Evolutionary conservation across 2,797 vertebrate species (phyloP).

Genomic region (Eulemur rubriventer): DNA sequence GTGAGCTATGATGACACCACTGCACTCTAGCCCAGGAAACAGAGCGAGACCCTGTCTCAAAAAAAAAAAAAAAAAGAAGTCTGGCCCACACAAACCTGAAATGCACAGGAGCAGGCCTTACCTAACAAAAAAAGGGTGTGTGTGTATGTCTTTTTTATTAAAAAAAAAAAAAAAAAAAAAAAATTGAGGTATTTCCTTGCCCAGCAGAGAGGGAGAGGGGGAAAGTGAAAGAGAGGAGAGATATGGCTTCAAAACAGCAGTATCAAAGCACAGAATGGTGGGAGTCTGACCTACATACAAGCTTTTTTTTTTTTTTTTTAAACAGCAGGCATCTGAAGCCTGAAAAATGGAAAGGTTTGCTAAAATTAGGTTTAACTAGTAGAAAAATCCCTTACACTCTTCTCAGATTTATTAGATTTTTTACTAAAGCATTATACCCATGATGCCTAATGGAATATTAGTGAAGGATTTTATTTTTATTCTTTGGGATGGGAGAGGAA

Average conservation of each 20-base stretch:
- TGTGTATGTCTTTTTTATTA: not conserved
- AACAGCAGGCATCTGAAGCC: conserved; percentile 67
- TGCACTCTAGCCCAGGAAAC: not conserved
- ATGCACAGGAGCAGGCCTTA: not conserved
- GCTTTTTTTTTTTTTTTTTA: not conserved
- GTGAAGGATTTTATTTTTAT: conserved; percentile 14
- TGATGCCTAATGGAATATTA: not conserved
- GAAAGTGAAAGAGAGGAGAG: not conserved
- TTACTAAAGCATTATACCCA: not conserved
- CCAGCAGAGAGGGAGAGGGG: not conserved
- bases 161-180: not conserved
- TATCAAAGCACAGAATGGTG: conserved; percentile 66
- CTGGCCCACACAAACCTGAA: not conserved
- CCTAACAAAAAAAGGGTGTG: not conserved
- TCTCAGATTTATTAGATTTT: not conserved
- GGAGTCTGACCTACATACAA: conserved; percentile 85
- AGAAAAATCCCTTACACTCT: not conserved
- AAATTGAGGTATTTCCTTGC: not conserved
- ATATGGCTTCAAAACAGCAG: conserved; percentile 45
- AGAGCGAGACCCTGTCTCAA: not conserved
- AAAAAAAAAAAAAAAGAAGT: not conserved
- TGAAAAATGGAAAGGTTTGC: conserved; percentile 74
- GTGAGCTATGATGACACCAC: too few relatives aligned
- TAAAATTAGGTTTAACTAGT: conserved; percentile 59
- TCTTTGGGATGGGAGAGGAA: not conserved